Evolutionary conservation across 2,888 invertebrate genomes (phyloP), one percentile per base, ranked within the genome.

Genomic region (Isoperla grammatica): DNA sequence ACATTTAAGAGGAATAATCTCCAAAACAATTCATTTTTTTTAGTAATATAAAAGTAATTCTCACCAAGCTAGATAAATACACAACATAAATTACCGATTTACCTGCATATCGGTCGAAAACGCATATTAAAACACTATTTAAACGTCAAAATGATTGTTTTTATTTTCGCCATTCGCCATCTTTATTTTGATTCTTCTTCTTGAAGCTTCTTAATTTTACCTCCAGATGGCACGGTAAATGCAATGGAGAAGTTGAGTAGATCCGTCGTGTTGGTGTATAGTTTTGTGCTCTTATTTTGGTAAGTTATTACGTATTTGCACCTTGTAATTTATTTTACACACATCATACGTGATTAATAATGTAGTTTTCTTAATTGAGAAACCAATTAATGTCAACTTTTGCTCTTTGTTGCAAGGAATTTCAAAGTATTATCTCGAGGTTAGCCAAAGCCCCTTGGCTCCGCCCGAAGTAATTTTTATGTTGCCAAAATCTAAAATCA

Each of bases 231-330:
- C n/a, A 35, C 35, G n/a, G 35, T 13, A 50, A 29, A 11, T 17
- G 45, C 19, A 17, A 19, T 17, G 15, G 19, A 45, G 45, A 13
- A 45, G 45, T 45, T 45, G 15, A 5, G 19, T n/a, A 49, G 29
- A 17, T 53, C 40, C 17, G 46, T 46, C 37, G 20, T 53, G 53
- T 53, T 37, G 15, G 13, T 5, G 20, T 17, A 17, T 20, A 17
- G 11, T 13, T 39, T 37, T 17, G 39, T 53, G 53, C 53, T 53
- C 39, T 53, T 37, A 53, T 53, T 39, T 53, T 17, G 37, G 53
- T 53, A 12, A 53, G 53, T 53, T 29, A 29, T 29, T 29, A 29
- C 8, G 29, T 29, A 29, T 29, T 29, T 29, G n/a, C n/a, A n/a
- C n/a, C 29, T 29, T 29, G 29, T 29, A 29, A 29, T 29, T 29